These are phyloP conservation scores for Arothron firmamentum DNA, from an alignment of 2,113 vertebrate species.

Conservation along the genomic window DNA sequence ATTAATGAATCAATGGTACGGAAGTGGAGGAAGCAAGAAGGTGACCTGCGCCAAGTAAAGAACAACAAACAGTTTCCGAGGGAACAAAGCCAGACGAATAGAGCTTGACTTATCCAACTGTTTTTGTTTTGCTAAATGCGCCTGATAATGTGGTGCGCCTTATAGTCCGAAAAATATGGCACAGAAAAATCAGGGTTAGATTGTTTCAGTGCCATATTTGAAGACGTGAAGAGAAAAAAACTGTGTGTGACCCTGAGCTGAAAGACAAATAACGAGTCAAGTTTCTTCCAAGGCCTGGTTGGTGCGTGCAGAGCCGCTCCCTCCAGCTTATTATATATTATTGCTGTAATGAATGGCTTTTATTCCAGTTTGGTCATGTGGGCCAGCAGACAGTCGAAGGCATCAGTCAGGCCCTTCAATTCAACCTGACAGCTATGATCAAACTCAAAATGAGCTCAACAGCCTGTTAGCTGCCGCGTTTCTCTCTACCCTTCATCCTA, in stretches of 20 bases:
- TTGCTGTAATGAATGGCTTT: constrained; percentile 20
- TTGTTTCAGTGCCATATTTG: too few relatives aligned
- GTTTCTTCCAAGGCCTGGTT: background rate
- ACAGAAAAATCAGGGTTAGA: too few relatives aligned
- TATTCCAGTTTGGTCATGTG: constrained; percentile 17
- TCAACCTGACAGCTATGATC: constrained; percentile 22
- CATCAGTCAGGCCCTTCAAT: constrained; percentile 4
- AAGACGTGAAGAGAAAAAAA: background rate
- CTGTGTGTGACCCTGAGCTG: background rate
- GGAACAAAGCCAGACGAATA: too few relatives aligned
- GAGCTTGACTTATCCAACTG: too few relatives aligned
- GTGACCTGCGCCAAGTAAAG: too few relatives aligned
- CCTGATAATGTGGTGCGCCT: too few relatives aligned
- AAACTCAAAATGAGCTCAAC: constrained; percentile 9
- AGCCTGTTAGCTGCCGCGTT: constrained; percentile 23
- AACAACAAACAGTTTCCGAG: too few relatives aligned
- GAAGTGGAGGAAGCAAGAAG: too few relatives aligned
- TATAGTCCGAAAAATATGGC: too few relatives aligned
- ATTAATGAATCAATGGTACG: too few relatives aligned
- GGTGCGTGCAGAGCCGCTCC: background rate
- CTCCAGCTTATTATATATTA: constrained; percentile 8
- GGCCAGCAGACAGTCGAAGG: constrained; percentile 16
- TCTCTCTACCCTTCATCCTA: constrained; percentile 3
- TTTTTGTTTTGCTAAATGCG: too few relatives aligned
- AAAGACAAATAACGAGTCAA: background rate